Evolutionary conservation across 2,113 vertebrate species (phyloP), one percentile per base, ranked within the genome.

Genomic region (Osmerus mordax): DNA sequence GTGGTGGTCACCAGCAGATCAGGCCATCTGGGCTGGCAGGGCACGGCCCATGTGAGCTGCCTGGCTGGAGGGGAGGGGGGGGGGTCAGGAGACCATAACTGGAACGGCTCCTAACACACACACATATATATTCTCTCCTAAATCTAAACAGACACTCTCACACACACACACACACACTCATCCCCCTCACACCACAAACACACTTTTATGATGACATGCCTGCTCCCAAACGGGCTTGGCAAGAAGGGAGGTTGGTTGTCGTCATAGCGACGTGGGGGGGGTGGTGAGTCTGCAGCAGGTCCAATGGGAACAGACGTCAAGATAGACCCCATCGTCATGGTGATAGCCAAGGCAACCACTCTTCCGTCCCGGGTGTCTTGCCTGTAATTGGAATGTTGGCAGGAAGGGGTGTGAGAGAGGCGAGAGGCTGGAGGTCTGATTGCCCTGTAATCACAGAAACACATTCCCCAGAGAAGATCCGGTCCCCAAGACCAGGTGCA

Each of bases 161-260:
- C n/a, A n/a, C n/a, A n/a, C n/a, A n/a, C 5, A 51, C 47, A 67
- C 65, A 54, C 23, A 54, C 21, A 59, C 62, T 23, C 71, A 54
- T 19, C 60, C 12, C 64, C 55, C 1, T 29, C 21, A 18, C 23
- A 52, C 67, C n/a, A 67, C 21, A 4, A 65, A 75, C 18, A 52
- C 62, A 23, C 75, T 67, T 14, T 1, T 58, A 78, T 85, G 83
- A 87, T 83, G 82, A 88, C 77, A 84, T 76, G 79, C 70, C 71
- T 55, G 3, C 64, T 81, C 85, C 75, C 76, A 23, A 69, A 36
- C 75, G 81, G 81, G 77, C 63, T 63, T 32, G 65, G 23, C n/a
- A 76, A 64, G 72, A 76, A 76, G 70, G 65, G 65, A 21, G 41
- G 73, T 80, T 80, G 77, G 74, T 70, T 73, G 84, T 89, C 83